Percentiles rank a stretch among this genome's conserved stretches.
These are phyloP conservation scores for Garra rufa DNA, from an alignment of 2,113 vertebrate genomes.

Conservation along the genomic window DNA sequence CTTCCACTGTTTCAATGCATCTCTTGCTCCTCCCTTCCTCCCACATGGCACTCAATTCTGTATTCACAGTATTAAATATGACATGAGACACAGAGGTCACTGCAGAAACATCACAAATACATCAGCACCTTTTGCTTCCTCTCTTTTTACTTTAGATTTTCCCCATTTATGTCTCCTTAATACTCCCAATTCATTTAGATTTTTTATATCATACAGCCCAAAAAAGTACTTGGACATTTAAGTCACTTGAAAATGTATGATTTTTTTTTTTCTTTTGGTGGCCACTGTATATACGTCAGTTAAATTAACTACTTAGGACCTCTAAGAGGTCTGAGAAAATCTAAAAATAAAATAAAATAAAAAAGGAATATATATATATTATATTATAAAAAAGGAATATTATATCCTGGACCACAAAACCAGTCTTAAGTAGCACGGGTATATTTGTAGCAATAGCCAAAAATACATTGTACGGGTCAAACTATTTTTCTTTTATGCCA, in stretches of 20 bases:
- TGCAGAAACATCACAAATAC: conserved; percentile 8
- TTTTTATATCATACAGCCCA: neutral
- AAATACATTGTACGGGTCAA: too few relatives aligned
- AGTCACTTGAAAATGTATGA: neutral
- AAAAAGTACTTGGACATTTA: neutral
- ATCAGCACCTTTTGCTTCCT: conserved; percentile 17
- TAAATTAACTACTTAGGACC: neutral
- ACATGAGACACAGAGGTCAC: conserved; percentile 44
- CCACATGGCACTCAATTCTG: conserved; percentile 25
- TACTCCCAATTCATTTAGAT: neutral
- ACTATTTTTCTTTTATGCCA: too few relatives aligned
- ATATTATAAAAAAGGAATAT: too few relatives aligned
- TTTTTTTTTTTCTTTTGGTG: neutral
- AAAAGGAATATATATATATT: neutral
- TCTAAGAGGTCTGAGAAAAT: neutral
- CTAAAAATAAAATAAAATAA: neutral
- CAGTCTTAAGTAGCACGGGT: too few relatives aligned
- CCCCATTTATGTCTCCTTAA: neutral
- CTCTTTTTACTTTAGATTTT: neutral
- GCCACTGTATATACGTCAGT: neutral
- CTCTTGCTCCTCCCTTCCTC: conserved; percentile 24
- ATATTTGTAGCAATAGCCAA: too few relatives aligned
- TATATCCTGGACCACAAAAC: too few relatives aligned
- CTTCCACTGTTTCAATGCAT: neutral
- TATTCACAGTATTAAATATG: conserved; percentile 57